Conservation (phyloP, 53 echinoderm and acorn worm genomes). For the Patiria pectinifera region DNA sequence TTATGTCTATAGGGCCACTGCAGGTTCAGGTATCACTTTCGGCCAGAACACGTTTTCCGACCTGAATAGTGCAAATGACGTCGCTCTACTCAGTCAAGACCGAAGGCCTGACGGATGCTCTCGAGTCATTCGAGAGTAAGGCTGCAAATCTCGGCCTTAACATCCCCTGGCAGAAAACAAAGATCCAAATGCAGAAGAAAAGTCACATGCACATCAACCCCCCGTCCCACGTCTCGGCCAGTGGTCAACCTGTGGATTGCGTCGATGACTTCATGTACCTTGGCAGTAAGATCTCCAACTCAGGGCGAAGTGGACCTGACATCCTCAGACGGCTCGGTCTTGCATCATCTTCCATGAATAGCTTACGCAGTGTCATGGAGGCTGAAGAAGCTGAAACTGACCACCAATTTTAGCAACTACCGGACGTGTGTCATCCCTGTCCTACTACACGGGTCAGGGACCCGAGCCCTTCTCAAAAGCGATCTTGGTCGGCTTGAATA, state of each 20-base stretch:
- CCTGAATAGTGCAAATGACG: not conserved
- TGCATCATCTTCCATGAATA: not conserved
- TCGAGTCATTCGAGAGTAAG: not conserved
- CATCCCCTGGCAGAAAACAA: not conserved
- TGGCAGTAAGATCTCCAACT: not conserved
- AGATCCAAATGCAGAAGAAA: not conserved
- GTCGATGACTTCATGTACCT: not conserved
- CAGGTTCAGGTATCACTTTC: not conserved
- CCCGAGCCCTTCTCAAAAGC: not conserved
- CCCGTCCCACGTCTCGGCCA: not conserved
- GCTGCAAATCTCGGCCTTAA: not conserved
- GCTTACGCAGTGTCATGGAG: not conserved
- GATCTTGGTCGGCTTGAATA: not conserved
- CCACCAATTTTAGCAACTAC: not conserved
- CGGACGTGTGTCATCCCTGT: not conserved
- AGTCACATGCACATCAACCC: not conserved
- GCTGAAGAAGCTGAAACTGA: not conserved
- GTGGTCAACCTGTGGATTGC: not conserved
- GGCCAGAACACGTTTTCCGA: not conserved
- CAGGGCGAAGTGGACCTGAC: not conserved
- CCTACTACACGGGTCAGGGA: not conserved
- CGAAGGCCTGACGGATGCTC: not conserved
- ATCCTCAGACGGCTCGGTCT: not conserved
- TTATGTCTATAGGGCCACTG: too few species aligned
- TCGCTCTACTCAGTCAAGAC: not conserved